Evolutionary conservation across 92 coral and sea anemone genomes (phyloP).

Genomic region (Phenganax stokvisi): DNA sequence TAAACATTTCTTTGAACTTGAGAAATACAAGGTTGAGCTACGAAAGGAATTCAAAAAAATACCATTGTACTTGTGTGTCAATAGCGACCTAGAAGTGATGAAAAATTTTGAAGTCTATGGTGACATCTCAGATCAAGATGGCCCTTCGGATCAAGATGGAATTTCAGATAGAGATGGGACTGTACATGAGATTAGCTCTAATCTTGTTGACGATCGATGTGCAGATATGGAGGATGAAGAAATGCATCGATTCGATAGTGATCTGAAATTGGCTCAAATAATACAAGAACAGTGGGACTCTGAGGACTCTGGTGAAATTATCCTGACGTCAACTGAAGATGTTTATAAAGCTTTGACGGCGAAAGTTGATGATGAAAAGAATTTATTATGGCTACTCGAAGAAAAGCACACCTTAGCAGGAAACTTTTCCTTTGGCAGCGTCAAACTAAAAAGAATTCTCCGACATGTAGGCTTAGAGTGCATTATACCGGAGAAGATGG

Average conservation of each 20-base stretch:
- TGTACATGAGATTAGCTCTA: neutral
- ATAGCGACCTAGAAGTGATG: conserved; percentile 2
- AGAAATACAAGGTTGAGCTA: conserved; percentile 14
- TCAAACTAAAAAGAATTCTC: conserved; percentile 33
- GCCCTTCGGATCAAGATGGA: neutral
- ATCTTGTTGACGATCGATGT: neutral
- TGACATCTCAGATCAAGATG: neutral
- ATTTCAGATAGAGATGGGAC: neutral
- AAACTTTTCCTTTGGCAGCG: conserved; percentile 40
- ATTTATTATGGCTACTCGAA: conserved; percentile 29
- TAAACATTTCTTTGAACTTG: conserved; percentile 25
- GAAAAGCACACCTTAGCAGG: conserved; percentile 42
- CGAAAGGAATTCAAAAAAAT: conserved; percentile 8
- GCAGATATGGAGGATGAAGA: neutral
- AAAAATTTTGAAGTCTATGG: neutral
- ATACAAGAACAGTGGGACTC: conserved; percentile 7
- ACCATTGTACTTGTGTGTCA: conserved; percentile 7
- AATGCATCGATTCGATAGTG: neutral
- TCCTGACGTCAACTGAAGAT: conserved; percentile 24
- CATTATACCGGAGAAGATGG: conserved; percentile 44
- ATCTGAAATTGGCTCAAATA: conserved; percentile 6
- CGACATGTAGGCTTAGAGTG: conserved; percentile 30
- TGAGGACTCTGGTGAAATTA: neutral
- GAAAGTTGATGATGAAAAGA: conserved; percentile 35
- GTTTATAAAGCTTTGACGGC: conserved; percentile 26